Evolutionary conservation across 2,888 invertebrate species (phyloP).

Genomic region (Leptopilina drosophilae): DNA sequence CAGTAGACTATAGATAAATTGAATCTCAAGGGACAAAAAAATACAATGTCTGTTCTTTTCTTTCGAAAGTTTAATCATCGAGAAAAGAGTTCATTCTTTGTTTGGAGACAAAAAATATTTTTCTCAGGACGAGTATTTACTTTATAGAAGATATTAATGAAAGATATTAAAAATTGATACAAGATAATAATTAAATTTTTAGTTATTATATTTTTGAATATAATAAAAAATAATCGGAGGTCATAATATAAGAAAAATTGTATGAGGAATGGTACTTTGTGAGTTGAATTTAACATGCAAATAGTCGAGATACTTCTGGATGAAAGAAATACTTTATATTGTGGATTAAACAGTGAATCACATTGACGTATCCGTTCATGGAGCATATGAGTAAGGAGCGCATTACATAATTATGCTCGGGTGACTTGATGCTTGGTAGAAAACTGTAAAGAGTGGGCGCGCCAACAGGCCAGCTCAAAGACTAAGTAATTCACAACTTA

Average conservation of each 20-base stretch:
- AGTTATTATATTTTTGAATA: too few species aligned
- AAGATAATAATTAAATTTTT: too few species aligned
- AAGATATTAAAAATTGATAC: too few species aligned
- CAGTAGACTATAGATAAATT: too few species aligned
- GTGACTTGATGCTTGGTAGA: constrained; percentile 51
- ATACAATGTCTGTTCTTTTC: too few species aligned
- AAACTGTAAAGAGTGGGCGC: constrained; percentile 52
- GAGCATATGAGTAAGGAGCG: constrained; percentile 59
- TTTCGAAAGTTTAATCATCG: too few species aligned
- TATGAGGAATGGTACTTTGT: not conserved
- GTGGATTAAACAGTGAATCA: constrained; percentile 63
- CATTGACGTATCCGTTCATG: constrained; percentile 56
- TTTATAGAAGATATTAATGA: too few species aligned
- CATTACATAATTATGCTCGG: constrained; percentile 54
- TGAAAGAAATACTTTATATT: constrained; percentile 57
- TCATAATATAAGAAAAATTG: not conserved
- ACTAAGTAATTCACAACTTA: constrained; percentile 44
- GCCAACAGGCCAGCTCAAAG: constrained; percentile 50
- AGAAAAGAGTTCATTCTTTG: too few species aligned
- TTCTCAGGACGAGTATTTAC: too few species aligned
- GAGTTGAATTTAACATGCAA: not conserved
- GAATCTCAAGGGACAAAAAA: too few species aligned
- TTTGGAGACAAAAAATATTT: too few species aligned
- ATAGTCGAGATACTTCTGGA: constrained; percentile 48
- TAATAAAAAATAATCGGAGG: not conserved